These are phyloP conservation scores for Cecidostiba fungosa DNA, from an alignment of 2,888 invertebrate genomes.

Conservation along the genomic window DNA sequence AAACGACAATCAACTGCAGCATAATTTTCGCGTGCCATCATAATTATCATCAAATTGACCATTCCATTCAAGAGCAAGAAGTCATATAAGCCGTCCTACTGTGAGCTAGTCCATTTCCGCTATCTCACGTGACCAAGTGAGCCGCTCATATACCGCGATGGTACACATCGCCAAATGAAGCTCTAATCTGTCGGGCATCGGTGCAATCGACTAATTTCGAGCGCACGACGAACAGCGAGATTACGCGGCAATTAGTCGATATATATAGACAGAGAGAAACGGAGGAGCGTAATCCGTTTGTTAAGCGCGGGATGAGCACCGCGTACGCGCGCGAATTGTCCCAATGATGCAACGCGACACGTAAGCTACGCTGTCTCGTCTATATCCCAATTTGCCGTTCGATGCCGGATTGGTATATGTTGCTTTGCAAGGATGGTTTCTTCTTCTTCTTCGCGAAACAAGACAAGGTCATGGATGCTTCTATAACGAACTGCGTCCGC, in stretches of 20 bases:
- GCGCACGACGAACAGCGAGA: slow-evolving; percentile 59
- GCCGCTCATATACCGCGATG: not conserved
- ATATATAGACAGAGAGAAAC: slow-evolving; percentile 49
- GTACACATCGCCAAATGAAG: slow-evolving; percentile 58
- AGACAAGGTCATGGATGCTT: slow-evolving; percentile 14
- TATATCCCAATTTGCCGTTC: not conserved
- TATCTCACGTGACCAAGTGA: not conserved
- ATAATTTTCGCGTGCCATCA: slow-evolving; percentile 22
- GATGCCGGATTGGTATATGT: not conserved
- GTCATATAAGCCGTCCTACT: not conserved
- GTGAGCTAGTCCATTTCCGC: not conserved
- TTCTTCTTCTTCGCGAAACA: not conserved
- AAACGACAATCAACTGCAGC: not conserved
- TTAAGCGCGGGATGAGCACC: slow-evolving; percentile 65
- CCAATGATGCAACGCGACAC: not conserved
- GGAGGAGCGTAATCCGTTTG: slow-evolving; percentile 68
- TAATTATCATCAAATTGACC: slow-evolving; percentile 16
- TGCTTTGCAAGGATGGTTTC: not conserved
- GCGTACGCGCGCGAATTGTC: not conserved
- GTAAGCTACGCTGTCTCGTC: not conserved
- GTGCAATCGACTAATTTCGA: slow-evolving; percentile 66
- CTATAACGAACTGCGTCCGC: not conserved
- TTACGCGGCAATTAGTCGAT: slow-evolving; percentile 68
- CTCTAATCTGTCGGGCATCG: slow-evolving; percentile 62
- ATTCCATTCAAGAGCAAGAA: not conserved